Evolutionary conservation across 37 sponge, comb jelly and placozoan species (phyloP).

Genomic region (Geodia barretti): DNA sequence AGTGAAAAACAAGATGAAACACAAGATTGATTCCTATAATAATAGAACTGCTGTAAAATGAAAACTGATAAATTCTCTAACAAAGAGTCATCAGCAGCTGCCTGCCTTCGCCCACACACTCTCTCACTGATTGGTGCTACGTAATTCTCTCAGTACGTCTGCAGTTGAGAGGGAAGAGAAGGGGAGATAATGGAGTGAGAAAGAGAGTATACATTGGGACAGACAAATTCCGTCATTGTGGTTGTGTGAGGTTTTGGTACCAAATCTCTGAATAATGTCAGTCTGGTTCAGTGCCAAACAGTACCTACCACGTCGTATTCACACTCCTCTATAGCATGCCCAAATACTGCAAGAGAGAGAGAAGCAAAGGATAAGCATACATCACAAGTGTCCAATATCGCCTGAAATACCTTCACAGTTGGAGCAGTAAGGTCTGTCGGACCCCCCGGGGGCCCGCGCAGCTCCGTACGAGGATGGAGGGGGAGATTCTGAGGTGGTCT

Average conservation of each 20-base stretch:
- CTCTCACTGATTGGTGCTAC: too few species aligned
- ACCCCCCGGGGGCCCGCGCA: slow-evolving; percentile 31
- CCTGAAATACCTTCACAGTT: slow-evolving; percentile 61
- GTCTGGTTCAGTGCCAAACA: neutral
- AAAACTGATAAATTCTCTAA: too few species aligned
- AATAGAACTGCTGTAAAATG: too few species aligned
- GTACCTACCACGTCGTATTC: slow-evolving; percentile 71
- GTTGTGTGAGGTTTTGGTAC: too few species aligned
- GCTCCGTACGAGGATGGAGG: slow-evolving; percentile 53
- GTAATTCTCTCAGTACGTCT: slow-evolving; percentile 47
- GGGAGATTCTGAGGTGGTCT: slow-evolving; percentile 40
- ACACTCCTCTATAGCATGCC: slow-evolving; percentile 79
- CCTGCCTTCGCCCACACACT: too few species aligned
- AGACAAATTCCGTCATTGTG: too few species aligned
- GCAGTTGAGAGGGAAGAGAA: slow-evolving; percentile 4
- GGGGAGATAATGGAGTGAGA: neutral
- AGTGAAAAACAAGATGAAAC: too few species aligned
- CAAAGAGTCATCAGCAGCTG: too few species aligned
- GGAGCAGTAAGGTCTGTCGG: slow-evolving; percentile 73
- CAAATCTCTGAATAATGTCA: neutral
- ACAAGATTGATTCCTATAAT: too few species aligned
- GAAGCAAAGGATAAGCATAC: too few species aligned
- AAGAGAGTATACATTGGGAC: neutral
- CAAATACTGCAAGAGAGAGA: slow-evolving; percentile 54
- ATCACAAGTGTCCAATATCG: neutral